A percentile compares a stretch with the other conserved stretches of the same genome.
Evolutionary conservation across 35 echinoderm and acorn worm species (phyloP).

Genomic region (Holothuria glaberrima): DNA sequence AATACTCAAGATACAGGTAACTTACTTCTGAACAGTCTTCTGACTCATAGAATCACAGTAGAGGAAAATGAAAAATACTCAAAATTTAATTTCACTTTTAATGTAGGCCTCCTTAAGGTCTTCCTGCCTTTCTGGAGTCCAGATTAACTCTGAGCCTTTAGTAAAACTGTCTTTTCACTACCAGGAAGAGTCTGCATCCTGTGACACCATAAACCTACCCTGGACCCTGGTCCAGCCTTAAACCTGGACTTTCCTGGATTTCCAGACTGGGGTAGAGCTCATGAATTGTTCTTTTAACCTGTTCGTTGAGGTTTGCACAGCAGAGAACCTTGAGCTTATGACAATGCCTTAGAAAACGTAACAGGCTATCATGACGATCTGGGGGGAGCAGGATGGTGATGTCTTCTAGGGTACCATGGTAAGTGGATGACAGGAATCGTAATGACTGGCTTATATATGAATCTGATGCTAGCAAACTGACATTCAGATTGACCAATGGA

Average conservation of each 20-base stretch:
- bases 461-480: slow-evolving; percentile 66
- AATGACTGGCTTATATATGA: slow-evolving; percentile 81
- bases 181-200: neutral
- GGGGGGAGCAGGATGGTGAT: slow-evolving; percentile 65
- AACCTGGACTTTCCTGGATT: slow-evolving; percentile 48
- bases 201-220: neutral
- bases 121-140: too few relatives aligned
- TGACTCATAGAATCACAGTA: too few relatives aligned
- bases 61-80: too few relatives aligned
- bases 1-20: too few relatives aligned
- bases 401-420: slow-evolving; percentile 76
- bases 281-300: slow-evolving; percentile 45
- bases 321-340: slow-evolving; percentile 52
- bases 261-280: slow-evolving; percentile 44
- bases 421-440: slow-evolving; percentile 57
- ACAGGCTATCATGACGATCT: slow-evolving; percentile 37
- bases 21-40: too few relatives aligned
- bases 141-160: too few relatives aligned
- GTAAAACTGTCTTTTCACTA: too few relatives aligned
- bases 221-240: slow-evolving; percentile 36
- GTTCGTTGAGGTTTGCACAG: slow-evolving; percentile 40
- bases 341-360: slow-evolving; percentile 37
- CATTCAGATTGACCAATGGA: slow-evolving; percentile 68
- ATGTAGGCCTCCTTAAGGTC: too few relatives aligned
- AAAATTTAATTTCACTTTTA: too few relatives aligned